These are phyloP conservation scores for Leuciscus waleckii DNA, from an alignment of 2,797 vertebrate genomes.

Conservation along the genomic window DNA sequence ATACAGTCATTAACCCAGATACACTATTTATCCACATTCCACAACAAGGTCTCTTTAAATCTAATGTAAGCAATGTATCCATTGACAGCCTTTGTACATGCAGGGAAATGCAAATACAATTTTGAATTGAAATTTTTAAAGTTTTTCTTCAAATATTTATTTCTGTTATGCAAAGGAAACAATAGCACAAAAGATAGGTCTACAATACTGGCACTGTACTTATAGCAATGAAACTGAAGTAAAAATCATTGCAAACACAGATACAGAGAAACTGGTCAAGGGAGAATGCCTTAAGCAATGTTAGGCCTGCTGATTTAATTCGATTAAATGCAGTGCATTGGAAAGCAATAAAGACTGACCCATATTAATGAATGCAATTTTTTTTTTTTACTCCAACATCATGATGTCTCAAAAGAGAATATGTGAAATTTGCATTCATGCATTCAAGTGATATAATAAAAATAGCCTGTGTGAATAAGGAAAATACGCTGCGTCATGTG, in stretches of 20 bases:
- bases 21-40: constrained; percentile 17
- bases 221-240: neutral
- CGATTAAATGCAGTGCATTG: neutral
- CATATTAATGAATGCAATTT: neutral
- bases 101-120: neutral
- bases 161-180: neutral
- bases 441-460: neutral
- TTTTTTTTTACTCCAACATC: neutral
- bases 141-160: neutral
- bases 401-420: neutral
- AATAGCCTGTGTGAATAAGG: neutral
- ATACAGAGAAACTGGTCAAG: neutral
- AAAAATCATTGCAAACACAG: neutral
- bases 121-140: neutral
- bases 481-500: constrained; percentile 73
- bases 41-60: neutral
- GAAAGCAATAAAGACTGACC: neutral
- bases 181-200: neutral
- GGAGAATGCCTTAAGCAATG: constrained; percentile 12
- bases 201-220: neutral
- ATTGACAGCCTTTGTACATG: neutral
- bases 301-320: constrained; percentile 27
- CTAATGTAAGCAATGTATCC: neutral
- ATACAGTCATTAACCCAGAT: constrained; percentile 38
- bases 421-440: neutral